Base-by-base conservation (phyloP, 2,797 vertebrate species). In the Enteromius thamalakanensis region DNA sequence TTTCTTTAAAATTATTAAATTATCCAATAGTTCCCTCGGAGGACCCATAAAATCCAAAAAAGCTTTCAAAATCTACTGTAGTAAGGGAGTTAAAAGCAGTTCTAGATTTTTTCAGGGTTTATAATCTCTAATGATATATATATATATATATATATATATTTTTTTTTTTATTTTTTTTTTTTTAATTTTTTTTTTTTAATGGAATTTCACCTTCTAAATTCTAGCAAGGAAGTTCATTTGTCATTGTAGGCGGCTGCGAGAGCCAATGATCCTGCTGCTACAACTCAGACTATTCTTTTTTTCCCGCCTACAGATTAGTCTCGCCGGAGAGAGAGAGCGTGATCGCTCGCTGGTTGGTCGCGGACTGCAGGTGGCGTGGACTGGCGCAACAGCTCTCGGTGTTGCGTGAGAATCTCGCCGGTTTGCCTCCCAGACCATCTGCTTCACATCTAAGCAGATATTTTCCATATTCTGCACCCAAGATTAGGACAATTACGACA, bases 401-500 rank as follows among this genome's bases (percentile, higher is more conserved):
- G 89, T 94, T 94, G 93, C 93, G 91, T 93, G 92, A 94, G 93
- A 92, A 91, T 90, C 72, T 74, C 55, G 71, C 49, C 76, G 84
- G 69, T 83, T 75, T 81, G 64, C 81, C 85, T 62, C 55, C 69
- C 49, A 60, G 6, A 82, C 76, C 69, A 69, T 79, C 80, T 86
- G 75, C 80, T 37, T 79, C 17, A 64, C 53, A 49, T 76, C 8
- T 11, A 69, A 32, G 67, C 55, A 51, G 19, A 37, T 32, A 64
- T 29, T 53, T 51, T 23, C 32, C 9, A 42, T 42, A 32, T 42
- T 76, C 47, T 19, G 47, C 45, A 19, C n/a, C 6, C 47, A 14
- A 53, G n/a, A 29, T 76, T 67, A 9, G 6, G n/a, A 55, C 55
- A 42, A n/a, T 45, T 2, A 32, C 69, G 68, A 34, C 21, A 6